Evolutionary conservation across 1,140 invertebrate species (phyloP).

Genomic region (Lepidotrigona ventralis): DNA sequence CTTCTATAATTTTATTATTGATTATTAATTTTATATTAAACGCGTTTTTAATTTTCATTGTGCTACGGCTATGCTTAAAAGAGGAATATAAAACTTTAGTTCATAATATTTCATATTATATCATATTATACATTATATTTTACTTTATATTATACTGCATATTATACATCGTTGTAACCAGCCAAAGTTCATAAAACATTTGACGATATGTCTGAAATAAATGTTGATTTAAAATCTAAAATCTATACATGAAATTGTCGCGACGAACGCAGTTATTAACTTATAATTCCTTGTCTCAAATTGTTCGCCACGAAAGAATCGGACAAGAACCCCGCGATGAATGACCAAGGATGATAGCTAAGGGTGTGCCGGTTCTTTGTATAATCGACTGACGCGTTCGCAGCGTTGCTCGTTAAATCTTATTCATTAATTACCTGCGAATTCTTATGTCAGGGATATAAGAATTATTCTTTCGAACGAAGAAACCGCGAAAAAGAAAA

Average conservation of each 20-base stretch:
- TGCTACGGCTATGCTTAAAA: too few species aligned
- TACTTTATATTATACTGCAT: neutral
- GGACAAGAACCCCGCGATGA: constrained; percentile 50
- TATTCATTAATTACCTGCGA: constrained; percentile 60
- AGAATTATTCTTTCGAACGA: constrained; percentile 32
- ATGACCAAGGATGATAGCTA: neutral
- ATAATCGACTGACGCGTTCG: constrained; percentile 51
- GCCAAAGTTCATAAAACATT: neutral
- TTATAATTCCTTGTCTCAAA: neutral
- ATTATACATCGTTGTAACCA: neutral
- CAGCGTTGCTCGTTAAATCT: constrained; percentile 57
- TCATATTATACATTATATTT: too few species aligned
- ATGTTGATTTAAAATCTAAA: neutral
- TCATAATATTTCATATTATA: too few species aligned
- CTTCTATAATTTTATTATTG: neutral
- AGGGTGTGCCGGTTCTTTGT: constrained; percentile 39
- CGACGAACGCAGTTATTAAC: constrained; percentile 14
- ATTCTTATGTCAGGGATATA: constrained; percentile 27
- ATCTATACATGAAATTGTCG: neutral
- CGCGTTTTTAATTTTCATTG: too few species aligned
- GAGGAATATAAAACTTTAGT: too few species aligned
- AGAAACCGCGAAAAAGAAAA: constrained; percentile 34
- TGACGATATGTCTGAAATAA: too few species aligned
- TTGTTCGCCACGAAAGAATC: constrained; percentile 23
- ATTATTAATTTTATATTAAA: neutral